Base-by-base conservation (phyloP, 2,888 invertebrate species). In the Pandemis cinnamomeana region DNA sequence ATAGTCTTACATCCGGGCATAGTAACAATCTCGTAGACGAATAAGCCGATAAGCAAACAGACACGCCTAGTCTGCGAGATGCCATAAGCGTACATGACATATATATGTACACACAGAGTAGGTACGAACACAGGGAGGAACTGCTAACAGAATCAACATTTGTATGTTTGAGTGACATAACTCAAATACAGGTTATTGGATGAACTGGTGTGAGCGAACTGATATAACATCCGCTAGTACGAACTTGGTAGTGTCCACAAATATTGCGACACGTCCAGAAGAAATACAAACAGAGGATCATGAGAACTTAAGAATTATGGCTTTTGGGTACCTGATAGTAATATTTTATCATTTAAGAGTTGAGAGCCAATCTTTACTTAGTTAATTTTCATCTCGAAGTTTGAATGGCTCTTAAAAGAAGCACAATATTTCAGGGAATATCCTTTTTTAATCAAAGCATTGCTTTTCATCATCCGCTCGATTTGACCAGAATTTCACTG, bases 181-280 rank as follows among this genome's bases (percentile, higher is more conserved):
- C 83, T 82, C 88, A 90, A 91, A 91, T 89, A 90, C 81, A 78
- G 84, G 83, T 87, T 89, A 88, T 86, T 85, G 83, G 84, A 88
- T 85, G 79, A 82, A 81, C 78, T 79, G 80, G 80, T 82, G 81
- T 82, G 79, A 80, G 80, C 78, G 78, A 77, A 76, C 78, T 77
- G 79, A 82, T 80, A 79, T 80, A 86, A 89, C 87, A 89, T 88
- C 88, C 89, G 88, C 79, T 77, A 82, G 78, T 55, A 51, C 69
- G 76, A 55, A 74, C 55, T 74, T 71, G 74, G 74, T 71, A 74
- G 74, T 62, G 42, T 51, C 42, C 62, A 60, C 74, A 71, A 67
- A 71, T 71, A 70, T 74, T 74, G 20, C 66, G 66, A 70, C 74
- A 67, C 64, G 73, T 70, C 15, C 41, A n/a, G 10, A 60, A 61